Evolutionary conservation across 2,888 invertebrate species (phyloP).

Genomic region (Agonopterix arenella): DNA sequence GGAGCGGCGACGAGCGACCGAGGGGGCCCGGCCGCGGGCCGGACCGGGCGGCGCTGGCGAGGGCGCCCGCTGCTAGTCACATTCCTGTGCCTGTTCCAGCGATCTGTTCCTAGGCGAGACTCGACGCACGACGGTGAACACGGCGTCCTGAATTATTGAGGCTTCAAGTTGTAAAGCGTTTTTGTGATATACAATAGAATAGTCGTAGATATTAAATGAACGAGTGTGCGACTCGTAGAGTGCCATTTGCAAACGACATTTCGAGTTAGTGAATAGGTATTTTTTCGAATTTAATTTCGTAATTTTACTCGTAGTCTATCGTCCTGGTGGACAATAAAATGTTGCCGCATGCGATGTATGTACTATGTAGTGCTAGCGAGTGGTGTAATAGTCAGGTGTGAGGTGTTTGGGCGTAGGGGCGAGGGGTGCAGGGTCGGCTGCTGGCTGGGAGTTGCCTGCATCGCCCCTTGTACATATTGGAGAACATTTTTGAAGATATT

Average conservation of each 20-base stretch:
- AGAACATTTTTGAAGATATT: constrained; percentile 65
- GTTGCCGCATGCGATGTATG: constrained; percentile 30
- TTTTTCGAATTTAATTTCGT: constrained; percentile 41
- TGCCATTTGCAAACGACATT: constrained; percentile 64
- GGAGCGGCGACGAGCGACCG: constrained; percentile 19
- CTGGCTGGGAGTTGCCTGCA: constrained; percentile 16
- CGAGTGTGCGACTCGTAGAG: constrained; percentile 58
- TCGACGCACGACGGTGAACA: constrained; percentile 15
- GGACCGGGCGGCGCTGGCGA: constrained; percentile 16
- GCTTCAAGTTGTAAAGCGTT: constrained; percentile 63
- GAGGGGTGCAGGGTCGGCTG: constrained; percentile 14
- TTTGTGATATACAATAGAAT: constrained; percentile 72
- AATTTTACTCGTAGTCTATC: constrained; percentile 37
- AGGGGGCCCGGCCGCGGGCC: constrained; percentile 19
- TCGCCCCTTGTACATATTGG: constrained; percentile 40
- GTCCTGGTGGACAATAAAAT: constrained; percentile 56
- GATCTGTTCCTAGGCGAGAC: constrained; percentile 28
- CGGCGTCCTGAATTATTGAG: constrained; percentile 45
- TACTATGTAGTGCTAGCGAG: background rate
- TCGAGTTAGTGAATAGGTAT: constrained; percentile 36
- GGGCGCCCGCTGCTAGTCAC: constrained; percentile 33
- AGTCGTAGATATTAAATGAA: constrained; percentile 48
- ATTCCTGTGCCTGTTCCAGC: constrained; percentile 45
- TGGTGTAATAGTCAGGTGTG: no score
- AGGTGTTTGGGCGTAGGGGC: background rate